Percentiles rank a stretch among this genome's conserved stretches.
Conservation (phyloP, 2,113 vertebrate species). For the Archilochus colubris region DNA sequence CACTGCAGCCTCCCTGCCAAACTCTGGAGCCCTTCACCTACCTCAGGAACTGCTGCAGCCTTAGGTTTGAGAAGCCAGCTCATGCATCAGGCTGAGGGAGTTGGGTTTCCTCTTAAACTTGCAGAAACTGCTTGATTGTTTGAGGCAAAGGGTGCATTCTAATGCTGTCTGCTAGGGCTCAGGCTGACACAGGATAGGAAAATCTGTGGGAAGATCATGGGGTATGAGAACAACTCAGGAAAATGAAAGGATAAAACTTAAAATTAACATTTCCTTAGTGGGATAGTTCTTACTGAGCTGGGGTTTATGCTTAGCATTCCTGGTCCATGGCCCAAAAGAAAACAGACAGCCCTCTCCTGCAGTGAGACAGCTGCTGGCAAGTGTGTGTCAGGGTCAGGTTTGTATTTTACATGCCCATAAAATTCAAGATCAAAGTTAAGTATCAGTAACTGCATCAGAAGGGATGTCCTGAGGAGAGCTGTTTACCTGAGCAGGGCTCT, state of each 20-base stretch:
- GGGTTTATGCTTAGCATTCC: background rate
- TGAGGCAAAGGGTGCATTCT: background rate
- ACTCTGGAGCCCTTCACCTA: too few species aligned
- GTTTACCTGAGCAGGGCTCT: background rate
- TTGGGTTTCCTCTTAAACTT: background rate
- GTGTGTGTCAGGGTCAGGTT: background rate
- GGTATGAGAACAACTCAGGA: background rate
- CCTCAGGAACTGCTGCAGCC: background rate
- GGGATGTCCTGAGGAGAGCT: too few species aligned
- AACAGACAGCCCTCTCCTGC: background rate
- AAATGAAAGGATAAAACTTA: background rate
- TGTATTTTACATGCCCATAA: fast-evolving
- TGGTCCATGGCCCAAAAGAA: background rate
- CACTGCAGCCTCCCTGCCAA: too few species aligned
- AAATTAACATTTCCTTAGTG: fast-evolving
- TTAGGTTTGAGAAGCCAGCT: background rate
- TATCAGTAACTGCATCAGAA: background rate
- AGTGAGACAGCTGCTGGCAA: fast-evolving
- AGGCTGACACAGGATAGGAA: fast-evolving
- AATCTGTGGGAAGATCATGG: background rate
- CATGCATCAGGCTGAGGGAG: fast-evolving
- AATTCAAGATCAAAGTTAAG: background rate
- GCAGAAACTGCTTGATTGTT: background rate
- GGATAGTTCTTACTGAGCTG: background rate
- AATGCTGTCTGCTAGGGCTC: background rate